Percentiles rank a stretch among this genome's conserved stretches.
These are phyloP conservation scores for Protomyctophum bolini DNA, from an alignment of 2,113 vertebrate species.

Conservation along the genomic window DNA sequence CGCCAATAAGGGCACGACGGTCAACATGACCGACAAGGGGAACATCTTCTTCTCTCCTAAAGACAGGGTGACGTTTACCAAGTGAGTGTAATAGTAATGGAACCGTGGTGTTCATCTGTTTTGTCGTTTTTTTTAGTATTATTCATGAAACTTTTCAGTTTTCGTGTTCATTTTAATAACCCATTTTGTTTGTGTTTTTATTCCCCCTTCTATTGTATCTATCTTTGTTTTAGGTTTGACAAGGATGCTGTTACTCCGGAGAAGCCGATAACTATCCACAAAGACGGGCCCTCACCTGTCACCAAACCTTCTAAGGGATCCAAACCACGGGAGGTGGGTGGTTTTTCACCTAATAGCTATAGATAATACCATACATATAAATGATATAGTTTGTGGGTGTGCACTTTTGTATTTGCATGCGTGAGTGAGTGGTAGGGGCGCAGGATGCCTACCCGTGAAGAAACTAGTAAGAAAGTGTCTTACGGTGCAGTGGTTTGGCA, in stretches of 20 bases:
- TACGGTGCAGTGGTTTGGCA: not conserved
- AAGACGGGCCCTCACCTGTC: conserved; percentile 70
- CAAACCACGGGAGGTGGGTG: conserved; percentile 75
- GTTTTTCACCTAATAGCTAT: not conserved
- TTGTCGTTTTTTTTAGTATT: not conserved
- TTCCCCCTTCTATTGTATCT: not conserved
- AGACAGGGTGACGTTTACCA: conserved; percentile 77
- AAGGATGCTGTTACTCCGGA: conserved; percentile 70
- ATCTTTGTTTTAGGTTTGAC: conserved; percentile 70
- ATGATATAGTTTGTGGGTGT: conserved; percentile 17
- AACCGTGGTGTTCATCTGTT: not conserved
- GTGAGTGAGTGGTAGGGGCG: conserved; percentile 6
- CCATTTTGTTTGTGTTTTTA: not conserved
- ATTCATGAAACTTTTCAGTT: not conserved
- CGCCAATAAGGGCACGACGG: conserved; percentile 60
- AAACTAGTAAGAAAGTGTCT: not conserved
- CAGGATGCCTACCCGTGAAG: not conserved
- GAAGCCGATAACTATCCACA: conserved; percentile 65
- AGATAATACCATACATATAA: conserved; percentile 7
- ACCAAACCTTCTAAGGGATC: conserved; percentile 70
- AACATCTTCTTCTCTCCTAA: conserved; percentile 90
- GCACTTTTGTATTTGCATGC: conserved; percentile 25
- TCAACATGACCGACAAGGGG: conserved; percentile 70
- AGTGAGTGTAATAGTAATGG: conserved; percentile 79
- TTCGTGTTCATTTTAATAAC: not conserved